Evolutionary conservation across 1,140 invertebrate genomes (phyloP).

Genomic region (Drosophila rufa): DNA sequence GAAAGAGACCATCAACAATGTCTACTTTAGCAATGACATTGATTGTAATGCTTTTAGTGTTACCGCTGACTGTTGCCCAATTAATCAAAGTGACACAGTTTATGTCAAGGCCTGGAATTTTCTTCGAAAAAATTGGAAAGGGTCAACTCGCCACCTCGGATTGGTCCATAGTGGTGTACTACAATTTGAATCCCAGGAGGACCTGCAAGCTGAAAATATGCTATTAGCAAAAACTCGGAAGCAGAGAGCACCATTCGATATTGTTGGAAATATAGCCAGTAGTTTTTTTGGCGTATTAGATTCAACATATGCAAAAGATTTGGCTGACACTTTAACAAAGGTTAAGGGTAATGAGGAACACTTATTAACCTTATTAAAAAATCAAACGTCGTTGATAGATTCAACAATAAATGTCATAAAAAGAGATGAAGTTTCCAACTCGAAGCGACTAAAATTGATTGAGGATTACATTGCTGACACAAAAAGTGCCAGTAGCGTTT

Average conservation of each 20-base stretch:
- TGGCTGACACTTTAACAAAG: constrained; percentile 2
- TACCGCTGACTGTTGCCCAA: no score
- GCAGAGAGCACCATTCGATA: background rate
- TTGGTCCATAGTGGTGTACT: no score
- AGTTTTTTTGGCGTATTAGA: constrained; percentile 25
- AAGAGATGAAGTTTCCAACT: no score
- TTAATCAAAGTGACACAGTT: constrained; percentile 1
- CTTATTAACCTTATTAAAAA: no score
- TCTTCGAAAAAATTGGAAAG: constrained; percentile 2
- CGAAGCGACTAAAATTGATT: no score
- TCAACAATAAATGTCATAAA: no score
- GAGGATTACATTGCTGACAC: no score
- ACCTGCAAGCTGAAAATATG: background rate
- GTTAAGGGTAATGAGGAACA: no score
- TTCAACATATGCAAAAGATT: constrained; percentile 1
- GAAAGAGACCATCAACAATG: no score
- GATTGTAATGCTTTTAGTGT: background rate
- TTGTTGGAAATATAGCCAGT: constrained; percentile 14
- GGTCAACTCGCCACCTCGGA: no score
- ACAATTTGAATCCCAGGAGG: background rate
- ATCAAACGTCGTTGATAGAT: no score
- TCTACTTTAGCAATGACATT: background rate
- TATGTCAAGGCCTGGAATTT: background rate
- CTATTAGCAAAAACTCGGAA: background rate
- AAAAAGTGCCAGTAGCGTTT: no score